Base-by-base conservation (phyloP, 1,140 invertebrate species). In the Tetraneura akinire region DNA sequence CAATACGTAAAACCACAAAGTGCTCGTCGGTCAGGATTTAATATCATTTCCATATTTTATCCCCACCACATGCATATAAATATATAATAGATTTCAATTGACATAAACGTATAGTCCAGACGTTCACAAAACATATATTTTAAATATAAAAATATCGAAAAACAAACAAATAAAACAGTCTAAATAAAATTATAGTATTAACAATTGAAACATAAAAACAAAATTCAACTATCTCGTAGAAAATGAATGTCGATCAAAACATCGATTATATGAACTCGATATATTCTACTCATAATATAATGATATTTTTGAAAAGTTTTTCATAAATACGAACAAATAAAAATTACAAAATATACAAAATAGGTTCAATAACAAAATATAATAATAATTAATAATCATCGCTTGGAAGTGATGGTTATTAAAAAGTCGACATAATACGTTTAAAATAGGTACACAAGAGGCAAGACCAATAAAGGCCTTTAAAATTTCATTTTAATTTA, bases 21-120 rank as follows among this genome's bases (percentile, higher is more conserved):
- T 57, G 53, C 73, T 13, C 32, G 73, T 57, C 73, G 42, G 73
- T 76, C 70, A 32, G 53, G 32, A 57, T 76, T 76, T 55, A 76
- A 76, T 76, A 55, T 55, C 51, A 53, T 53, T 68, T 68, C 66
- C 70, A 76, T 62, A 29, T 55, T 57, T n/a, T 16, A 57, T 53
- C 73, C 49, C 51, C 73, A 53, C 32, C 29, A 13, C 23, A 37
- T 1, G 13, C 8, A n/a, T n/a, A n/a, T n/a, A n/a, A n/a, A n/a
- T n/a, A n/a, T n/a, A n/a, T 37, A 37, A 37, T 37, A 37, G 42
- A 47, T 68, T 68, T 42, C 14, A 13, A 57, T 37, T 8, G 8
- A 45, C 14, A 1, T n/a, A 57, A 42, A 60, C 21, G 3, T 29
- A 45, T 42, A 13, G 2, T 23, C 53, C 73, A 57, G 21, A 76